A percentile compares a stretch with the other conserved stretches of the same genome.
phyloP scores from a whole-genome alignment of 1,140 invertebrate species.

The Holotrichia oblita region DNA sequence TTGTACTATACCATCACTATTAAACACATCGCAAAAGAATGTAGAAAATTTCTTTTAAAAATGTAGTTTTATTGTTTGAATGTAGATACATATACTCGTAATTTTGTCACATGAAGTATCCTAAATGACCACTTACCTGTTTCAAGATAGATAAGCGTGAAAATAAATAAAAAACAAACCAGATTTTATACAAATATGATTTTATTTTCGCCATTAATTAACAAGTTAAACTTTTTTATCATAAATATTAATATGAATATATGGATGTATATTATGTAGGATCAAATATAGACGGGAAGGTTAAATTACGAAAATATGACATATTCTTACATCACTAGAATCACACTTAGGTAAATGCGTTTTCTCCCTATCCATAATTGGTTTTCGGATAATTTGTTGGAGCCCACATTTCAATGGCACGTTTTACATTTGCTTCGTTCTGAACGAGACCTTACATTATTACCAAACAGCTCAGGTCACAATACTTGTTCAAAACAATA shows the following conservation, averaged over 20 bases:
- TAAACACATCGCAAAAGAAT: too few relatives aligned
- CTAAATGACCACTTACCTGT: neutral
- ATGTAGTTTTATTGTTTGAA: too few relatives aligned
- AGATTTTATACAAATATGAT: constrained; percentile 11
- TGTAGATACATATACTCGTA: too few relatives aligned
- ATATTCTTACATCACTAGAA: constrained; percentile 33
- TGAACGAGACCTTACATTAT: neutral
- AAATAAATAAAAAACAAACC: neutral
- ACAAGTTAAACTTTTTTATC: constrained; percentile 31
- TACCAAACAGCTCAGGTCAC: constrained; percentile 2
- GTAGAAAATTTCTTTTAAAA: too few relatives aligned
- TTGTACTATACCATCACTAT: too few relatives aligned
- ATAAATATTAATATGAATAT: constrained; percentile 34
- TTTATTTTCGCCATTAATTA: constrained; percentile 31
- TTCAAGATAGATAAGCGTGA: neutral
- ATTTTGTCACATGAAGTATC: too few relatives aligned
- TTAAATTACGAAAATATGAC: constrained; percentile 35
- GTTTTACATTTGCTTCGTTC: constrained; percentile 1
- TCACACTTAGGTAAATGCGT: constrained; percentile 26
- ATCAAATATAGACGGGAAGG: constrained; percentile 22
- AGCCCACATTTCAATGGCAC: constrained; percentile 24
- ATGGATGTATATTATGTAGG: neutral
- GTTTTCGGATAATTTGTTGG: neutral
- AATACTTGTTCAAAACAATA: neutral
- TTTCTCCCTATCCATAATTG: constrained; percentile 31